Evolutionary conservation across 2,113 vertebrate species (phyloP), one percentile per base, ranked within the genome.

Genomic region (Callocephalon fimbriatum): DNA sequence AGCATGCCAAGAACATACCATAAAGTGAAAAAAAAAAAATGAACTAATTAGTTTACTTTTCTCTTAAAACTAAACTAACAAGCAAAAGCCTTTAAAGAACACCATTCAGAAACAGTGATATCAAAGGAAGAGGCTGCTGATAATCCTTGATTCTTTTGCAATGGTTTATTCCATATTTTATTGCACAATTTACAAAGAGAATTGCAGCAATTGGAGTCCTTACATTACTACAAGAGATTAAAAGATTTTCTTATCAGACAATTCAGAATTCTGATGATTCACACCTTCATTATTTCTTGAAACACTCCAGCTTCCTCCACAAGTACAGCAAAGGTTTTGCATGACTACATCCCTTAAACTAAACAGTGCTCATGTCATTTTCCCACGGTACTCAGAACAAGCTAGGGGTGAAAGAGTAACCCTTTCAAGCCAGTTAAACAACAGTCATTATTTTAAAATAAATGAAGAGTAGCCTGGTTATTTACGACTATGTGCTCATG

Each of bases 201-300:
- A 94, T 93, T 94, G 92, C 91, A 87, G 92, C 91, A 88, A 91
- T 89, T 22, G 8, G 56, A 82, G 70, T 21, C 77, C 40, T 86
- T 72, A 79, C 53, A 56, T 56, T 85, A 91, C 88, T 89, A 85
- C 62, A 27, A 72, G 92, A 95, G 91, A 94, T 90, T 95, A 95
- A 93, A 95, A 96, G 87, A 95, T 83, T 92, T 97, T 78, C 87
- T 97, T 96, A 95, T 96, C 96, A 87, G 89, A 87, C 92, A 87
- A 71, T 79, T 95, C 74, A 88, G 94, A 94, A 95, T 65, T 44
- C 78, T 88, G 94, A 96, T 95, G 94, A 97, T 97, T 96, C 96
- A 97, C 96, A 95, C 95, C 93, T 96, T 92, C 87, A 91, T 96
- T 95, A 95, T 92, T 94, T 95, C 91, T 95, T 95, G 88, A 97